Percentiles rank a stretch among this genome's conserved stretches.
Conservation (phyloP, 2,113 vertebrate species). For the Tretioscincus oriximinensis region DNA sequence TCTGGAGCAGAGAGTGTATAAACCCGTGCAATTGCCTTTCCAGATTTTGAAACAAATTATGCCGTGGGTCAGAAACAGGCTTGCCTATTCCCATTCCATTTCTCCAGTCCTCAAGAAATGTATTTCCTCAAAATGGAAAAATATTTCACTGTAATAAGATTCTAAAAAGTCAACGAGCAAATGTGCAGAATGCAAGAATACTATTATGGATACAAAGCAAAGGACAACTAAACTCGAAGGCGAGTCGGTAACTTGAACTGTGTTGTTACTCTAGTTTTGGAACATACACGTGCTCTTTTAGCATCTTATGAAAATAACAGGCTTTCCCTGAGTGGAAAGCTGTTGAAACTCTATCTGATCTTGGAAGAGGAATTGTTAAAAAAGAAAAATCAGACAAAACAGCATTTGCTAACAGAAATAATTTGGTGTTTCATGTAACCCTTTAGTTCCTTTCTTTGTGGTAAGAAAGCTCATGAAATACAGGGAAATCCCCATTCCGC, state of each 20-base stretch:
- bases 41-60: not conserved
- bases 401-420: conserved; percentile 18
- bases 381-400: conserved; percentile 19
- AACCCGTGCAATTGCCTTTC: not conserved
- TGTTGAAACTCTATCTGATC: not conserved
- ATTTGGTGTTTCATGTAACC: conserved; percentile 1
- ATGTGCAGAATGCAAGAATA: not conserved
- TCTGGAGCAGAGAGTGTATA: not conserved
- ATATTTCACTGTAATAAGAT: not conserved
- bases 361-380: not conserved
- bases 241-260: not conserved
- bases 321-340: not conserved
- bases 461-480: not conserved
- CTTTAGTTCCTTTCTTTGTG: not conserved
- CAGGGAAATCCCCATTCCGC: not conserved
- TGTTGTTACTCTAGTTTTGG: not conserved
- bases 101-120: not conserved
- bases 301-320: not conserved
- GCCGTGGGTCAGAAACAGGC: not conserved
- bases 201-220: too few relatives aligned
- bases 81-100: not conserved
- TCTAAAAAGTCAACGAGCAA: not conserved
- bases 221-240: not conserved
- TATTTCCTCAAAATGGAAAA: too few relatives aligned
- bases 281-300: not conserved